Base-by-base conservation (phyloP, 2,797 vertebrate genomes). In the Notolabrus celidotus region DNA sequence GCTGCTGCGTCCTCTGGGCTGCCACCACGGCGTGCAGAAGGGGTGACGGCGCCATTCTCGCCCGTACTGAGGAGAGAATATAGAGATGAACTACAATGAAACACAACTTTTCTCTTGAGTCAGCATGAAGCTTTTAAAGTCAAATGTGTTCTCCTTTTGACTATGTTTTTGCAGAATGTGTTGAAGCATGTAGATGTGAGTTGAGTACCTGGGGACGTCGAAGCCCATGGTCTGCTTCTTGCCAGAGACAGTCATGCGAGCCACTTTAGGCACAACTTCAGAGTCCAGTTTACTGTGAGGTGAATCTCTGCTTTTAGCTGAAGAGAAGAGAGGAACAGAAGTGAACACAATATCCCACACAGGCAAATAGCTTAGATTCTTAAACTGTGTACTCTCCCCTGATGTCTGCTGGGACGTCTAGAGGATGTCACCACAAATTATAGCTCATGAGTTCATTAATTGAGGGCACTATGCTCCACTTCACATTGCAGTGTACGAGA, bases 161-260 rank as follows among this genome's bases (percentile, higher is more conserved):
- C n/a, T n/a, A n/a, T n/a, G 4, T 31, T 31, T 7, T 31, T 1
- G 14, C 55, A 41, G 1, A 20, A 9, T 38, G 4, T 33, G 22
- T n/a, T n/a, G n/a, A n/a, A n/a, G n/a, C n/a, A n/a, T 63, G 47
- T 7, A 11, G 10, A 29, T 45, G 39, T n/a, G 38, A 29, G 16
- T 63, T 20, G 14, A 62, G 90, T 96, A 99, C 97, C 96, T 94
- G 79, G 95, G 97, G 71, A 99, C 96, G 85, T 98, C 96, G 86
- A 99, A 99, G 87, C 98, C 98, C 96, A 97, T 97, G 63, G 96
- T 97, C 63, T 97, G 97, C 92, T 99, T 99, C 94, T 96, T 99
- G 83, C 98, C 97, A 71, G 97, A 98, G 57, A 99, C 93, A 6
- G 96, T 99, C 97, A 99, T 99, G 83, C 96, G 96, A 73, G 97